Evolutionary conservation across 2,113 vertebrate genomes (phyloP).

Genomic region (Engystomops pustulosus): DNA sequence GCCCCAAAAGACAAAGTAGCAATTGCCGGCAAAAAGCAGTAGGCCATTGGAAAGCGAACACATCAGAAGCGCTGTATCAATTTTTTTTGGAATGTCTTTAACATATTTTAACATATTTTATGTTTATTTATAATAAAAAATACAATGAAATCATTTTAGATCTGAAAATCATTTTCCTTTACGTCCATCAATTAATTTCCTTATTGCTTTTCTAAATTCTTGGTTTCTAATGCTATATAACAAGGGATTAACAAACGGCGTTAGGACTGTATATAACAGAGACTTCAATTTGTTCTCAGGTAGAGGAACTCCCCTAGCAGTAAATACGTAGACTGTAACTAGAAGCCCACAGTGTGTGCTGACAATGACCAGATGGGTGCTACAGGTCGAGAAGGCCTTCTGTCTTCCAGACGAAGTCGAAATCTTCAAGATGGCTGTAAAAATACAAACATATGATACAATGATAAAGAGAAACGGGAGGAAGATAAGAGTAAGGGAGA

Average conservation of each 20-base stretch:
- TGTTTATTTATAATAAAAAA: too few relatives aligned
- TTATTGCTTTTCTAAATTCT: constrained; percentile 18
- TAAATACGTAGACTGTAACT: constrained; percentile 36
- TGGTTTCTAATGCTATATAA: constrained; percentile 40
- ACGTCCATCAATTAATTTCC: background rate
- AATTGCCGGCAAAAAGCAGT: too few relatives aligned
- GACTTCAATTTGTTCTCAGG: constrained; percentile 34
- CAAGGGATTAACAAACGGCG: constrained; percentile 42
- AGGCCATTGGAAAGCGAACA: too few relatives aligned
- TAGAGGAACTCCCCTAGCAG: background rate
- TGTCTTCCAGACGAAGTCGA: background rate
- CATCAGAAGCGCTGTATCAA: too few relatives aligned
- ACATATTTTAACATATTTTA: too few relatives aligned
- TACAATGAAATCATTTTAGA: too few relatives aligned
- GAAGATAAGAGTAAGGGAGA: constrained; percentile 28
- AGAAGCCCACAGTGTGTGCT: constrained; percentile 12
- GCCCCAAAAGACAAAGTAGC: too few relatives aligned
- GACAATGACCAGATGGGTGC: constrained; percentile 29
- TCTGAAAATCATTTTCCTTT: background rate
- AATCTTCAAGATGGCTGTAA: constrained; percentile 11
- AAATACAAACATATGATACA: constrained; percentile 20
- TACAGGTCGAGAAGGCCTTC: constrained; percentile 46
- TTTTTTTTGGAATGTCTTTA: too few relatives aligned
- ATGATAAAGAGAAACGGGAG: constrained; percentile 20
- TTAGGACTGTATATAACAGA: constrained; percentile 35